phyloP scores from a whole-genome alignment of 2,797 vertebrate genomes.

The Sorex maritimensis region DNA sequence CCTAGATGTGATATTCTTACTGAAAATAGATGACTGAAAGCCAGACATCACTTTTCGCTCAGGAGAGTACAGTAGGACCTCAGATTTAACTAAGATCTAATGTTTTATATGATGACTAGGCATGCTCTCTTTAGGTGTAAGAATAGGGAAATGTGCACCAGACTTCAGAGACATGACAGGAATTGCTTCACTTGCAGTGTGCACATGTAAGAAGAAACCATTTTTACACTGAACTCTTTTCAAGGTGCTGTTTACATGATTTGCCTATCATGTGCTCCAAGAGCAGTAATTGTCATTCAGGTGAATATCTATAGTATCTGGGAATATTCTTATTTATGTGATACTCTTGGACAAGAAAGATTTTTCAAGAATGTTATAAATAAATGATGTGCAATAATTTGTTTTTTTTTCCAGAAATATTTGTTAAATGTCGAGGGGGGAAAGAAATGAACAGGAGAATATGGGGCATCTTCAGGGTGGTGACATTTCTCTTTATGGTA shows the following conservation, averaged over 20 bases:
- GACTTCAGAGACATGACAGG: neutral
- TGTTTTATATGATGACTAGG: too few relatives aligned
- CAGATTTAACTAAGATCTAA: neutral
- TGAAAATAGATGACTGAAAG: neutral
- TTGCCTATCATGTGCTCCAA: neutral
- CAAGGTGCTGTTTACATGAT: neutral
- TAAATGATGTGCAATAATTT: neutral
- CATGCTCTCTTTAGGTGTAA: neutral
- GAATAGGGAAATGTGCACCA: neutral
- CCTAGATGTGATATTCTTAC: too few relatives aligned
- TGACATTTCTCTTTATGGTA: neutral
- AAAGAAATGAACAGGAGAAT: neutral
- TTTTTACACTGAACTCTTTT: neutral
- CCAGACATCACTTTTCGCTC: neutral
- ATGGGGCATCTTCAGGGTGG: neutral
- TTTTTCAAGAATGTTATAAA: neutral
- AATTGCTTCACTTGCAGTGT: too few relatives aligned
- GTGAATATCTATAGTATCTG: neutral
- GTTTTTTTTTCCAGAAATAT: neutral
- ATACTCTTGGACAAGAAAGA: neutral
- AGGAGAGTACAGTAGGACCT: neutral
- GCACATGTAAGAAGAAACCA: too few relatives aligned
- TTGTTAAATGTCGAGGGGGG: neutral
- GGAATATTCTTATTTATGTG: constrained; percentile 5
- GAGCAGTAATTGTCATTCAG: neutral